Evolutionary conservation across 1,140 invertebrate species (phyloP), one percentile per base, ranked within the genome.

Genomic region (Drosophila yakuba): DNA sequence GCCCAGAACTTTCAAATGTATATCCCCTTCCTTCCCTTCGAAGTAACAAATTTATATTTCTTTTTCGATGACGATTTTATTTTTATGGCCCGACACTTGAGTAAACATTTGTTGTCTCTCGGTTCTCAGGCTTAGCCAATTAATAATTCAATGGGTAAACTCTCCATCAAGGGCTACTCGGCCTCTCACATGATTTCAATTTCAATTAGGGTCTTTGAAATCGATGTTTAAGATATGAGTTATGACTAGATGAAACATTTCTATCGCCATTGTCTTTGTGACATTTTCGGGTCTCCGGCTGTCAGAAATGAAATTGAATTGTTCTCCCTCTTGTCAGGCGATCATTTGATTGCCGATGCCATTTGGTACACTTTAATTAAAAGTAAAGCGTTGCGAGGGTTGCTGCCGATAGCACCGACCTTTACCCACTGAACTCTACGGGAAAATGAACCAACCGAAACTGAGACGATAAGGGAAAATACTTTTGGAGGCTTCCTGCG

Each of bases 271-370:
- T 54, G 61, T 68, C 66, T 28, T 67, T 47, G 58, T 64, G 62
- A 64, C 64, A 56, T 50, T 51, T 57, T 68, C 25, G 64, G 64
- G 47, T 68, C 43, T 32, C 43, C 11, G 43, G 17, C 67, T 71
- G 51, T 71, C 67, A 69, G 38, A 69, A 71, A 58, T 58, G 68
- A 72, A 72, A 72, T 72, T 72, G 68, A 72, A 71, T 58, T 72
- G 68, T 71, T 72, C 54, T 14, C n/a, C 15, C 38, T 8, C 64
- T 58, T 72, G 68, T 72, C 67, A 58, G 44, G 17, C 12, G 68
- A 72, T 72, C 52, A 44, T 50, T 71, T 58, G 68, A 72, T 71
- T 32, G 32, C 32, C 32, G 28, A 8, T 71, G 68, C 41, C 68
- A 28, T 48, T 58, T 50, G 43, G 41, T 58, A 72, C 68, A 72